A percentile compares a stretch with the other conserved stretches of the same genome.
These are phyloP conservation scores for Parnassius orleans DNA, from an alignment of 2,888 invertebrate species.

Conservation along the genomic window DNA sequence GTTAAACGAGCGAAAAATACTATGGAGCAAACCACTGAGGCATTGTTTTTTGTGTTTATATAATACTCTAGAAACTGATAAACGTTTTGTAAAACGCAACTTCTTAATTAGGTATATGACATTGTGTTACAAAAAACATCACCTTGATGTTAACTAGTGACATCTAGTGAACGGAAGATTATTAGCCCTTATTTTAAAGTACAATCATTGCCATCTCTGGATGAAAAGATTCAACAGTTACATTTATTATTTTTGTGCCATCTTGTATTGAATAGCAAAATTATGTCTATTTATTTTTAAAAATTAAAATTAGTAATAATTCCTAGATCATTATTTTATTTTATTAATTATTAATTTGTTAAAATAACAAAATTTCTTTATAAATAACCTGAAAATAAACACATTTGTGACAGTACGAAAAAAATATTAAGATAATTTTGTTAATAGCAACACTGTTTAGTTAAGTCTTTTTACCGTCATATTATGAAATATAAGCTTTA, in stretches of 20 bases:
- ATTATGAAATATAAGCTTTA: constrained; percentile 54
- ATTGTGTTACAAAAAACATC: background rate
- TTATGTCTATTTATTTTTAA: background rate
- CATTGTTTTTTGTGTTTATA: too few relatives aligned
- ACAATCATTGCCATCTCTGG: constrained; percentile 36
- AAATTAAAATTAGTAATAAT: background rate
- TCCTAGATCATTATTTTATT: too few relatives aligned
- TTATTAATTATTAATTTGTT: too few relatives aligned
- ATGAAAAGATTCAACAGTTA: constrained; percentile 31
- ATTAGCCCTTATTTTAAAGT: constrained; percentile 13
- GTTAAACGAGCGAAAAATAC: too few relatives aligned
- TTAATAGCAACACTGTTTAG: constrained; percentile 46
- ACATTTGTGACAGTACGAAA: background rate
- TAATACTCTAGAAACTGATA: too few relatives aligned
- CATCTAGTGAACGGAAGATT: too few relatives aligned
- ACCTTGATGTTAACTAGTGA: background rate
- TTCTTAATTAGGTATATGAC: too few relatives aligned
- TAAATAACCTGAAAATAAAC: too few relatives aligned
- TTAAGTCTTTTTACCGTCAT: constrained; percentile 49
- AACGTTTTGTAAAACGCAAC: too few relatives aligned
- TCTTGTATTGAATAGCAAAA: background rate
- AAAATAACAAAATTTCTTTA: too few relatives aligned
- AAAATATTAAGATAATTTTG: constrained; percentile 32
- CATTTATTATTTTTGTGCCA: background rate
- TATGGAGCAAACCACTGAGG: too few relatives aligned